Evolutionary conservation across 1,140 invertebrate species (phyloP), one percentile per base, ranked within the genome.

Genomic region (Mylabris phalerata): DNA sequence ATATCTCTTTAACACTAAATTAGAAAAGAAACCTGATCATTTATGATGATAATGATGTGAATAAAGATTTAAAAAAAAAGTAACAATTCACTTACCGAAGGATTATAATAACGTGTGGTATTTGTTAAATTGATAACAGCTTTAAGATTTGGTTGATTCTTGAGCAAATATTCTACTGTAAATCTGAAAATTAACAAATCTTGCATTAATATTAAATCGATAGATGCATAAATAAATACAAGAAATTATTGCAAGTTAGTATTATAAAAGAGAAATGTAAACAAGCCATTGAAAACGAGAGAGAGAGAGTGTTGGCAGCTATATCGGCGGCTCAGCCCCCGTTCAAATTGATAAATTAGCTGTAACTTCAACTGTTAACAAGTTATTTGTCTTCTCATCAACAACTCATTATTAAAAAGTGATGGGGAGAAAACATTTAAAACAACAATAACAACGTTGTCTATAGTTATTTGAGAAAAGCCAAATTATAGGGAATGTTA

Each of bases 61-160:
- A 32, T 32, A 32, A 32, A 5, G 7, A 32, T 32, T 5, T 5
- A 3, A 32, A 4, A 7, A 32, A 32, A 32, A 5, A 32, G 32
- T 4, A 32, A 32, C 4, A 32, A 32, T 32, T 32, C 64, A 72
- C 32, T 76, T 74, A 77, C 83, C 59, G 75, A 55, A 24, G 69
- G 69, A 62, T 81, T 69, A 68, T 88, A 88, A 69, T 88, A 88
- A 48, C 82, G 79, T 41, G 62, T 67, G 0, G 86, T 87, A 61
- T 85, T 83, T 26, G 87, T 88, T 46, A 88, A 69, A 68, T 89
- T 86, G 42, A 89, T 78, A 25, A 89, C 77, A 40, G 81, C 71
- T 49, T 83, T 84, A 40, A 89, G 66, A 47, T 79, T 74, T 7
- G 83, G 80, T 46, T 78, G 72, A 42, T 70, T 65, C 42, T 81